These are phyloP conservation scores for Peromyscus attwateri DNA, from an alignment of 2,797 vertebrate species.

Conservation along the genomic window DNA sequence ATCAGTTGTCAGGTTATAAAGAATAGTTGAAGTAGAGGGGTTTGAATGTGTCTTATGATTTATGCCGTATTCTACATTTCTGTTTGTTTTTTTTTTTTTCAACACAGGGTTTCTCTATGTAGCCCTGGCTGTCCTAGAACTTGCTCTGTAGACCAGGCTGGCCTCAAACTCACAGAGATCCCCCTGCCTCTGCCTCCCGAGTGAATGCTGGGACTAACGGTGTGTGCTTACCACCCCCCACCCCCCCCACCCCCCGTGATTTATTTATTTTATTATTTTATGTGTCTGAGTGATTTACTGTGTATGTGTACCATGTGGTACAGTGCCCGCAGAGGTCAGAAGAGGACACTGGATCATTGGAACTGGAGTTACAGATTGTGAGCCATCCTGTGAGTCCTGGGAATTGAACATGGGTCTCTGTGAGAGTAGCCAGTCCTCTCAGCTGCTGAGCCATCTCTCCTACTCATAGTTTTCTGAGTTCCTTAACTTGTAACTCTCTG, in stretches of 20 bases:
- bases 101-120: background rate
- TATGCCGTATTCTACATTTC: background rate
- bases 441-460: background rate
- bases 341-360: background rate
- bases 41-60: constrained; percentile 53
- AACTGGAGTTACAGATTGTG: background rate
- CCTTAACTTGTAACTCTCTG: constrained; percentile 30
- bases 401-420: background rate
- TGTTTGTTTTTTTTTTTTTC: background rate
- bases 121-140: background rate
- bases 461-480: constrained; percentile 9
- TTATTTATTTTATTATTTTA: background rate
- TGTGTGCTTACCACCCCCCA: background rate
- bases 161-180: background rate
- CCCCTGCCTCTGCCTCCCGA: background rate
- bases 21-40: background rate
- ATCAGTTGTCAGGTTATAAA: constrained; percentile 21
- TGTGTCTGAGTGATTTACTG: background rate
- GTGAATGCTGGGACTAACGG: background rate
- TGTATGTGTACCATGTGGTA: background rate
- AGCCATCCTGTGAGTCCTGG: background rate
- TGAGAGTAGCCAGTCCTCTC: background rate
- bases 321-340: background rate
- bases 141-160: background rate
- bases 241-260: too few relatives aligned